These are phyloP conservation scores for Trachymyrmex septentrionalis DNA, from an alignment of 1,140 invertebrate genomes.

Conservation along the genomic window DNA sequence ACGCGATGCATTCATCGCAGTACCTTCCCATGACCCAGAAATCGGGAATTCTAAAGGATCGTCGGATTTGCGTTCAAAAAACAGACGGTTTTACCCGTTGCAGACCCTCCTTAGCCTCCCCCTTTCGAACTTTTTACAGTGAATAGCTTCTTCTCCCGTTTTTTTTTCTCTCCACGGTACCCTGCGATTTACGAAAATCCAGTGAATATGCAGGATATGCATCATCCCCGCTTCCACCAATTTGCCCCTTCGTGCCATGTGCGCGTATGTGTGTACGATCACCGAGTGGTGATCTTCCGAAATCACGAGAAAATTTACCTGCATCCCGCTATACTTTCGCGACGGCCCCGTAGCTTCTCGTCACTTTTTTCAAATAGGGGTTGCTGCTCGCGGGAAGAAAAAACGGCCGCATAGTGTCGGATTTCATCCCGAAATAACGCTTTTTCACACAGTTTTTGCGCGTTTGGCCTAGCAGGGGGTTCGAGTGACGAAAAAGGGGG, in stretches of 20 bases:
- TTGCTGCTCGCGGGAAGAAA: slow-evolving; percentile 61
- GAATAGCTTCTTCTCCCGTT: slow-evolving; percentile 73
- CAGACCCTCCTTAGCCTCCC: slow-evolving; percentile 72
- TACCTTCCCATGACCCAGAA: slow-evolving; percentile 86
- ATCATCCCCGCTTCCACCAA: slow-evolving; percentile 72
- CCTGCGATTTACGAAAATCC: slow-evolving; percentile 81
- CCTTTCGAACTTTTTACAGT: slow-evolving; percentile 63
- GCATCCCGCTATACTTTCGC: slow-evolving; percentile 76
- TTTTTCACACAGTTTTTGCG: slow-evolving; percentile 87
- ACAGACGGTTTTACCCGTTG: slow-evolving; percentile 84
- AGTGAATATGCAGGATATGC: slow-evolving; percentile 86
- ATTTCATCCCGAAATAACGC: slow-evolving; percentile 86
- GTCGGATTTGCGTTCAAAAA: slow-evolving; percentile 81
- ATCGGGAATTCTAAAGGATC: slow-evolving; percentile 83
- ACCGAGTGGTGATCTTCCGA: slow-evolving; percentile 71
- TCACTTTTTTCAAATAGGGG: slow-evolving; percentile 50
- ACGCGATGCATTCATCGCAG: slow-evolving; percentile 69
- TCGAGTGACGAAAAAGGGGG: slow-evolving; percentile 49
- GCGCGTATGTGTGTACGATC: slow-evolving; percentile 36
- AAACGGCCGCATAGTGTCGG: slow-evolving; percentile 78
- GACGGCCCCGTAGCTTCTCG: slow-evolving; percentile 14
- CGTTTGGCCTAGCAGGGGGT: slow-evolving; percentile 68
- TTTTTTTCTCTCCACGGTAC: slow-evolving; percentile 76
- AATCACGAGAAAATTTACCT: slow-evolving; percentile 84
- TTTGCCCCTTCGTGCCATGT: slow-evolving; percentile 64